These are phyloP conservation scores for Drosophila paulistorum DNA, from an alignment of 1,140 invertebrate species.

Conservation along the genomic window DNA sequence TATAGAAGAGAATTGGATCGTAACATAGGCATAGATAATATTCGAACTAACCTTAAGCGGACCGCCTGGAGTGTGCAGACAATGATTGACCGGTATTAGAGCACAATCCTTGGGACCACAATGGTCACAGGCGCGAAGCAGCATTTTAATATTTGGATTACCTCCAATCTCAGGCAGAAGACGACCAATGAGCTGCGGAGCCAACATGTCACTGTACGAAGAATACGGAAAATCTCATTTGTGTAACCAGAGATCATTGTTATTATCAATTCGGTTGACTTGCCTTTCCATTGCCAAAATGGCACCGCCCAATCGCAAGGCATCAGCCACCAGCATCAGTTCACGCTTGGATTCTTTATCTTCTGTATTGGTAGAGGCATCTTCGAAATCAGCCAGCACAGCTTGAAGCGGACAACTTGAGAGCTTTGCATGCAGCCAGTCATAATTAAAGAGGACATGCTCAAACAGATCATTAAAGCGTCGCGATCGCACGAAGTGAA, in stretches of 20 bases:
- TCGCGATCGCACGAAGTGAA: constrained; percentile 94
- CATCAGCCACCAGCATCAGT: constrained; percentile 96
- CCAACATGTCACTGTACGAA: constrained; percentile 96
- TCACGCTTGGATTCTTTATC: constrained; percentile 94
- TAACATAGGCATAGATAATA: not conserved
- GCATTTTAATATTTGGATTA: constrained; percentile 90
- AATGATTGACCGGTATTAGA: constrained; percentile 96
- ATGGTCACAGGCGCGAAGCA: constrained; percentile 95
- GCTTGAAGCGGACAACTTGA: constrained; percentile 97
- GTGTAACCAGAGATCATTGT: not conserved
- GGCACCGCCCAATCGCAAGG: constrained; percentile 94
- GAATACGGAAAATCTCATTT: not conserved
- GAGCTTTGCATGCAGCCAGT: constrained; percentile 98
- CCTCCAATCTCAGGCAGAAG: constrained; percentile 95
- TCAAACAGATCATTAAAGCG: constrained; percentile 96
- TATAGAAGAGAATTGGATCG: not conserved
- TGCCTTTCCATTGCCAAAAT: constrained; percentile 88
- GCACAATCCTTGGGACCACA: constrained; percentile 94
- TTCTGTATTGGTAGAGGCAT: constrained; percentile 93
- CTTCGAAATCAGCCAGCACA: constrained; percentile 97
- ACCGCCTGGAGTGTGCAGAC: constrained; percentile 97
- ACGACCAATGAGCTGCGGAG: constrained; percentile 96
- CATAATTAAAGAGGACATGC: constrained; percentile 98
- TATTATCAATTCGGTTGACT: too few species aligned
- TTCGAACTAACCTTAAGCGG: constrained; percentile 91